Conservation (phyloP, 2,113 vertebrate species). For the Pimephales promelas region DNA sequence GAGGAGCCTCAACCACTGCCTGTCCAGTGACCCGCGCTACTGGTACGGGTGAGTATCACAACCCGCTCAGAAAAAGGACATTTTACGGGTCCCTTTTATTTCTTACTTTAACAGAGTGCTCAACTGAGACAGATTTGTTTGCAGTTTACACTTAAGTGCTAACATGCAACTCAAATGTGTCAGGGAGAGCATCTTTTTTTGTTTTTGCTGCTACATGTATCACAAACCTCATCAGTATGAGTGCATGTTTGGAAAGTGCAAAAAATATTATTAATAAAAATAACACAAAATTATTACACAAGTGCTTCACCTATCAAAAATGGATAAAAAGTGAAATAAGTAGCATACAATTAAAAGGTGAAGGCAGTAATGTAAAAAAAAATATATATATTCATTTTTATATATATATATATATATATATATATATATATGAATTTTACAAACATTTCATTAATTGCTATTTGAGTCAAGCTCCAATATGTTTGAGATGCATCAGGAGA, state of each 20-base stretch:
- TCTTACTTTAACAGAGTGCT: not conserved
- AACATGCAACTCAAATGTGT: not conserved
- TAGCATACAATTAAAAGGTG: not conserved
- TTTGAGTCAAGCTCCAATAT: no score
- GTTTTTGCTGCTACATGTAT: no score
- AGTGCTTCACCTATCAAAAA: not conserved
- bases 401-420: no score
- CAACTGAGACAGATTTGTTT: not conserved
- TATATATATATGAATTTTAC: not conserved
- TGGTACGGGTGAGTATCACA: slow-evolving; percentile 92
- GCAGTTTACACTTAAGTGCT: not conserved
- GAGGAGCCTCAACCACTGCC: slow-evolving; percentile 93
- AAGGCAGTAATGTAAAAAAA: not conserved
- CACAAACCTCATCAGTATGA: no score
- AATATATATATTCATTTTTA: no score
- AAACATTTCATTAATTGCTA: not conserved
- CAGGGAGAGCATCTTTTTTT: not conserved
- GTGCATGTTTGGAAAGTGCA: no score
- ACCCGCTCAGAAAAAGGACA: not conserved
- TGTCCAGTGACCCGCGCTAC: slow-evolving; percentile 91
- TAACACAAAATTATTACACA: not conserved
- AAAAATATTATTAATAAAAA: no score
- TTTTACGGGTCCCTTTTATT: not conserved
- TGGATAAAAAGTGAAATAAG: not conserved
- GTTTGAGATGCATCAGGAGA: not conserved